A percentile compares a stretch with the other conserved stretches of the same genome.
These are phyloP conservation scores for Eudyptes chrysolophus DNA, from an alignment of 2,113 vertebrate genomes.

Conservation along the genomic window DNA sequence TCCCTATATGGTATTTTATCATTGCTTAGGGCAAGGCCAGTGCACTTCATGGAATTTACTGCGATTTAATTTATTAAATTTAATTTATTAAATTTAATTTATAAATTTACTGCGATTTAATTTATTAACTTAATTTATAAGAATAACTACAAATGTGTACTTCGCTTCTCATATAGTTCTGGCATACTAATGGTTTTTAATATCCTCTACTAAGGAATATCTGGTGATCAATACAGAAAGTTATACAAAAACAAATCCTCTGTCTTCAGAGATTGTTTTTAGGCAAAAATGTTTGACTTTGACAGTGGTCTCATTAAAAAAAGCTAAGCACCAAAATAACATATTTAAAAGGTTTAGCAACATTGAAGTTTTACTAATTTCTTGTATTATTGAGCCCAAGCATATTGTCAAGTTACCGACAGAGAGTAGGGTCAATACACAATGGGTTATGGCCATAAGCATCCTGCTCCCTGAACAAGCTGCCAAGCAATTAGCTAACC, in stretches of 20 bases:
- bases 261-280: background rate
- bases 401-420: background rate
- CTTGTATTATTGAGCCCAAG: background rate
- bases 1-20: background rate
- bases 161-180: background rate
- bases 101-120: background rate
- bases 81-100: background rate
- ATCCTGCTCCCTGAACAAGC: background rate
- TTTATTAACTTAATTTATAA: background rate
- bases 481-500: background rate
- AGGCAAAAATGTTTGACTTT: background rate
- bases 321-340: background rate
- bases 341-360: background rate
- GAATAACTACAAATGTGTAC: background rate
- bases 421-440: background rate
- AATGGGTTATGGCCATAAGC: background rate
- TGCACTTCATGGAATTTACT: background rate
- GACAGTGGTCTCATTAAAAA: background rate
- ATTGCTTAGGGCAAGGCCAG: background rate
- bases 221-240: background rate
- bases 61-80: background rate
- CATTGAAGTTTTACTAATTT: background rate
- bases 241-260: background rate
- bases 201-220: background rate
- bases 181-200: background rate